phyloP scores from a whole-genome alignment of 2,113 vertebrate species.

The Haemorhous mexicanus region DNA sequence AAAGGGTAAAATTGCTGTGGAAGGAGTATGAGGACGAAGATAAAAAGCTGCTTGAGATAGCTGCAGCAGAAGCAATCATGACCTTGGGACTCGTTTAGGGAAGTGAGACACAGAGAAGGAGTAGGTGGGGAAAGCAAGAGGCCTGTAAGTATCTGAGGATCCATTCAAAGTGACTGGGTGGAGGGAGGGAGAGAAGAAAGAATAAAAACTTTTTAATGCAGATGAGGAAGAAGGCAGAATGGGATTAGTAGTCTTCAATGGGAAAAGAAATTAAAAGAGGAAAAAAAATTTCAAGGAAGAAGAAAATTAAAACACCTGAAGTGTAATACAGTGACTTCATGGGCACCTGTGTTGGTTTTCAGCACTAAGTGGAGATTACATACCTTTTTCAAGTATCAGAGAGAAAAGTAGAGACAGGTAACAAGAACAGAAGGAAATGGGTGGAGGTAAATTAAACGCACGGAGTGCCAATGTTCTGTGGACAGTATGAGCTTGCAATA shows the following conservation, averaged over 20 bases:
- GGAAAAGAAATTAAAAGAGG: neutral
- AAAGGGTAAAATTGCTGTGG: neutral
- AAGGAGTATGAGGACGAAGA: neutral
- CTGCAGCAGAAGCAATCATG: neutral
- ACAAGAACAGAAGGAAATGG: neutral
- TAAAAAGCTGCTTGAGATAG: neutral
- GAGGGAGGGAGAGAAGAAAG: neutral
- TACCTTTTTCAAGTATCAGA: neutral
- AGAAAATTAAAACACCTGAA: neutral
- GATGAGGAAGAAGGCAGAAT: neutral
- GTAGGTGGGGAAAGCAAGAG: neutral
- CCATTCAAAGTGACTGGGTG: neutral
- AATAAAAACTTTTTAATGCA: neutral
- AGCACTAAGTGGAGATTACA: neutral
- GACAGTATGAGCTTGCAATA: neutral
- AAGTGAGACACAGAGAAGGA: neutral
- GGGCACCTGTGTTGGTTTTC: neutral
- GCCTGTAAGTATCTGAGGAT: neutral
- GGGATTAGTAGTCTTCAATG: neutral
- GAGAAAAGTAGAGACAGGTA: neutral
- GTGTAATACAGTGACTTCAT: neutral
- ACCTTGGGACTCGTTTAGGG: neutral
- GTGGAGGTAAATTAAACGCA: neutral
- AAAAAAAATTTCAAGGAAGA: neutral
- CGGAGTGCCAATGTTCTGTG: neutral